Conservation (phyloP, 2,113 vertebrate genomes). For the Colinus virginianus region DNA sequence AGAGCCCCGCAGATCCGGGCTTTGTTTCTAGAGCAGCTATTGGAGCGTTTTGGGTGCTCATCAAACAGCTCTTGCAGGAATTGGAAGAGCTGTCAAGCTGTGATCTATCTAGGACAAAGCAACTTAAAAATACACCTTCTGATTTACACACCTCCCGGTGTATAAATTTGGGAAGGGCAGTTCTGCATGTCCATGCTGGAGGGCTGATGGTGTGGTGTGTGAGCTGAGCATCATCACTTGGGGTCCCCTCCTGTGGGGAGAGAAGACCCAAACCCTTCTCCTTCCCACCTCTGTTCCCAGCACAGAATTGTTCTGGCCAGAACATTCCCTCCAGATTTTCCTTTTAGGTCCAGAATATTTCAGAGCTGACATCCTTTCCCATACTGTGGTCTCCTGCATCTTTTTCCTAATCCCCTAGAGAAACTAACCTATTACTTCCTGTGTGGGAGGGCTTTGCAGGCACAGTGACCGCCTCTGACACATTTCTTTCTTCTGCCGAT, state of each 20-base stretch:
- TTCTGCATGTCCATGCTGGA: too few species aligned
- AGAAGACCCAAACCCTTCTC: neutral
- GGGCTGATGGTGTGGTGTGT: neutral
- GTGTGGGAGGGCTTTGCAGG: neutral
- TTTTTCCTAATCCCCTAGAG: neutral
- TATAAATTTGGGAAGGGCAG: neutral
- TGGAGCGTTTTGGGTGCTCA: neutral
- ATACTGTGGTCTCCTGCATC: fast-evolving
- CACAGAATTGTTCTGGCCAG: neutral
- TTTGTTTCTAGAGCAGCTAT: neutral
- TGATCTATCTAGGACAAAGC: neutral
- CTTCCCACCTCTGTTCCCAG: neutral
- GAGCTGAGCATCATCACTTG: fast-evolving
- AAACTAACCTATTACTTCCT: fast-evolving
- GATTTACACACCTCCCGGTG: neutral
- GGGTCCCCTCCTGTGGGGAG: neutral
- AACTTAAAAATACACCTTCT: neutral
- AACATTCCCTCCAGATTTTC: neutral
- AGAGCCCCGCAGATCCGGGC: neutral
- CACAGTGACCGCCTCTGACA: fast-evolving
- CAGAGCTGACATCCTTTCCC: neutral
- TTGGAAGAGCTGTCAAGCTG: neutral
- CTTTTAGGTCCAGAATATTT: neutral
- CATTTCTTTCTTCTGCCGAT: neutral
- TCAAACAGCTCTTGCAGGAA: neutral